A percentile compares a stretch with the other conserved stretches of the same genome.
Evolutionary conservation across 2,888 invertebrate genomes (phyloP).

Genomic region (Acronicta aceris): DNA sequence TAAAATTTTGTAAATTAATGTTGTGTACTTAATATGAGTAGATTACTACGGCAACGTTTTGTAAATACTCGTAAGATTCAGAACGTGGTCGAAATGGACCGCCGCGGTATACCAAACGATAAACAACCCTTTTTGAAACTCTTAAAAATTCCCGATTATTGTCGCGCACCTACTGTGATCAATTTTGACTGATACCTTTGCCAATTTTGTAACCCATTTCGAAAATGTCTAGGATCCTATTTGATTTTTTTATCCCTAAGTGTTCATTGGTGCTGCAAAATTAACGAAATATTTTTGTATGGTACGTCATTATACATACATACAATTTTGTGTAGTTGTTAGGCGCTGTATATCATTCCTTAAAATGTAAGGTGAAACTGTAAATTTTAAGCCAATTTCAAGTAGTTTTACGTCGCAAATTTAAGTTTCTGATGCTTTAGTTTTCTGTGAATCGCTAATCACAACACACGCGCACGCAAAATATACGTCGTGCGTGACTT

Average conservation of each 20-base stretch:
- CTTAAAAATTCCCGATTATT: slow-evolving; percentile 33
- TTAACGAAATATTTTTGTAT: slow-evolving; percentile 75
- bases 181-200: slow-evolving; percentile 51
- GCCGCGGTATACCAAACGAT: slow-evolving; percentile 18
- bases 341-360: slow-evolving; percentile 77
- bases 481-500: neutral
- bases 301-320: slow-evolving; percentile 64
- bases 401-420: slow-evolving; percentile 69
- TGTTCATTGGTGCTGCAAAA: slow-evolving; percentile 84
- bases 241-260: slow-evolving; percentile 69
- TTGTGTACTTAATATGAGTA: slow-evolving; percentile 67
- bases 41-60: slow-evolving; percentile 29
- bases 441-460: slow-evolving; percentile 30
- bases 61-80: slow-evolving; percentile 33
- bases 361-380: slow-evolving; percentile 72
- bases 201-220: slow-evolving; percentile 39
- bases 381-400: slow-evolving; percentile 77
- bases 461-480: slow-evolving; percentile 30
- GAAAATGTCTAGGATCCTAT: slow-evolving; percentile 35
- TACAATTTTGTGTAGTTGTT: slow-evolving; percentile 63
- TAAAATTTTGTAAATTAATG: slow-evolving; percentile 62
- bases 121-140: slow-evolving; percentile 32
- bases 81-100: slow-evolving; percentile 32
- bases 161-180: slow-evolving; percentile 53
- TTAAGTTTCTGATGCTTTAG: slow-evolving; percentile 65